Conservation (phyloP, 2,797 vertebrate genomes). For the Sebastes baramenuke region DNA sequence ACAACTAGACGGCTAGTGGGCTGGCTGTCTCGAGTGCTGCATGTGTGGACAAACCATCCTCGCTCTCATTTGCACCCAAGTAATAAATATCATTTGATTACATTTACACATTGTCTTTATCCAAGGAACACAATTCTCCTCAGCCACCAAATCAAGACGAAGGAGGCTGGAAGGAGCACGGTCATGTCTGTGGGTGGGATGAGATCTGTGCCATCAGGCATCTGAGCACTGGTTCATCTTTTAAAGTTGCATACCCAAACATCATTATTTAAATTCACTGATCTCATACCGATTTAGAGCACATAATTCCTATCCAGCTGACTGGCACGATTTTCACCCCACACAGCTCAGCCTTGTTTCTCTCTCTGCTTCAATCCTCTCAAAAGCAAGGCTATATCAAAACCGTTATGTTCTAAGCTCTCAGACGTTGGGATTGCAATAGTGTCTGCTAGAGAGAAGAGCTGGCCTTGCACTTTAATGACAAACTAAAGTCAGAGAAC, state of each 20-base stretch:
- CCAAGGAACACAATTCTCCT: conserved; percentile 20
- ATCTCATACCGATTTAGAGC: conserved; percentile 45
- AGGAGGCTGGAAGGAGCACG: conserved; percentile 23
- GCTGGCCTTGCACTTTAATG: conserved; percentile 74
- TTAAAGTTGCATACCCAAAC: conserved; percentile 13
- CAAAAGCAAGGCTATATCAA: conserved; percentile 41
- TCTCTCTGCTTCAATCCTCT: conserved; percentile 16
- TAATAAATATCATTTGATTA: conserved; percentile 6
- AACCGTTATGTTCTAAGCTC: conserved; percentile 36
- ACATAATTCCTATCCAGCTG: conserved; percentile 51
- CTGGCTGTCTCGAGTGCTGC: conserved; percentile 17
- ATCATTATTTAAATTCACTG: conserved; percentile 45
- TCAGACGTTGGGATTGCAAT: conserved; percentile 33
- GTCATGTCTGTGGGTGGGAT: conserved; percentile 41
- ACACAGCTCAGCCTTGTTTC: not conserved
- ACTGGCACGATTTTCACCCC: conserved; percentile 29
- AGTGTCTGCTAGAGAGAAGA: conserved; percentile 45
- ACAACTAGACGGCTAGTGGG: conserved; percentile 32
- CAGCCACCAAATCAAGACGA: conserved; percentile 5
- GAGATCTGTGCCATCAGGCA: conserved; percentile 31
- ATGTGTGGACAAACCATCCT: conserved; percentile 1
- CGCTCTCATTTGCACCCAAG: conserved; percentile 12
- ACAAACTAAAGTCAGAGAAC: conserved; percentile 67
- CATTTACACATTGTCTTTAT: conserved; percentile 7
- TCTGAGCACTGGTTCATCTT: conserved; percentile 23